Evolutionary conservation across 2,888 invertebrate genomes (phyloP).

Genomic region (Keiferia lycopersicella): DNA sequence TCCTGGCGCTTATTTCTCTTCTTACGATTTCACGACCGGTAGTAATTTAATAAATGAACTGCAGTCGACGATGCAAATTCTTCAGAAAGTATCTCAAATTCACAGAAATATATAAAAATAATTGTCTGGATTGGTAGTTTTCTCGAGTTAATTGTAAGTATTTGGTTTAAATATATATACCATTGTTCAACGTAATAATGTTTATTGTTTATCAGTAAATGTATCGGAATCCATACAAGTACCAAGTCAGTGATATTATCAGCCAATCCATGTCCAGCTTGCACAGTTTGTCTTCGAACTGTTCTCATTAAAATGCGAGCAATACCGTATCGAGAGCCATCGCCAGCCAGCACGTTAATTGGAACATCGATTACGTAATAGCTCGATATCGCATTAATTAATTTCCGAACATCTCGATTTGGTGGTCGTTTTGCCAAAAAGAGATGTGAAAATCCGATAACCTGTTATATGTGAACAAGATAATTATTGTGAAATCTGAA

Average conservation of each 20-base stretch:
- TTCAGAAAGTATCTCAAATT: too few species aligned
- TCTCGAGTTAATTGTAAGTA: too few species aligned
- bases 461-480: not conserved
- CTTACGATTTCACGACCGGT: too few species aligned
- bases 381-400: conserved; percentile 49
- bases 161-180: too few species aligned
- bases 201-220: too few species aligned
- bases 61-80: too few species aligned
- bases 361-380: conserved; percentile 61
- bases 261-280: conserved; percentile 51
- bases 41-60: too few species aligned
- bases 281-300: conserved; percentile 70
- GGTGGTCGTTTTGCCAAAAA: conserved; percentile 15
- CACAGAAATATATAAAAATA: too few species aligned
- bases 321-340: conserved; percentile 56
- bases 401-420: conserved; percentile 29
- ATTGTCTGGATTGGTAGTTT: too few species aligned
- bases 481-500: too few species aligned
- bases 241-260: conserved; percentile 34
- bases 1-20: too few species aligned
- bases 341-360: conserved; percentile 51
- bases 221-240: not conserved
- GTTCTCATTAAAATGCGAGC: conserved; percentile 68
- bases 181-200: too few species aligned
- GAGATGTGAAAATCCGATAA: not conserved